Evolutionary conservation across 2,888 invertebrate genomes (phyloP), one percentile per base, ranked within the genome.

Genomic region (Gymnocheta viridis): DNA sequence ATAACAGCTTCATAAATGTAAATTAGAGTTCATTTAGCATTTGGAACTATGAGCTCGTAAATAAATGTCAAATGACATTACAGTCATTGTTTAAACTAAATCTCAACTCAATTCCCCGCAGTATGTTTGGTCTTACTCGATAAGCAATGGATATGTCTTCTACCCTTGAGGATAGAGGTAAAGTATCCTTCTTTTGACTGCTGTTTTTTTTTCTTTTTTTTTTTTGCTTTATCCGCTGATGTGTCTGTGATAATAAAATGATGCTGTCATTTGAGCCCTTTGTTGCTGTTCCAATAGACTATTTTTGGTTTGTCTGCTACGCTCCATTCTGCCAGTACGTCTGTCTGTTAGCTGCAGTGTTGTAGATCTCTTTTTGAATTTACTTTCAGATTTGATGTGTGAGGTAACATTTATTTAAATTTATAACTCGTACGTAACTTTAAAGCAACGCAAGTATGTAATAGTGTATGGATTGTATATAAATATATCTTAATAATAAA

Each of bases 31-130:
- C 90, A 89, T 90, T 90, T 89, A 89, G 90, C 89, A 88, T 87
- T 88, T 88, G 87, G 86, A 88, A 87, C 87, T 88, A 88, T 88
- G 89, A 87, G 89, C 90, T 90, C 90, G 90, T 90, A 90, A 90
- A 90, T 90, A 90, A 90, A 90, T 89, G 90, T 90, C 90, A 89
- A 90, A 88, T 89, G 90, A 89, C 90, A 90, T 89, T 88, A 89
- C 89, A 89, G 88, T 89, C 88, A 88, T 88, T 89, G 88, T 87
- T 87, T 86, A 67, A 69, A 64, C 47, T 44, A n/a, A 69, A 62
- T 67, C 51, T 64, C 58, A 72, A 44, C 67, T 73, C 17, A 60
- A 51, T 62, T 51, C 67, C 24, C 76, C 24, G 72, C 9, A 32
- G 32, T 49, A 49, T 38, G 49, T 14, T 27, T 5, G 17, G 14